Evolutionary conservation across 2,797 vertebrate genomes (phyloP), one percentile per base, ranked within the genome.

Genomic region (Enteromius paludinosus): DNA sequence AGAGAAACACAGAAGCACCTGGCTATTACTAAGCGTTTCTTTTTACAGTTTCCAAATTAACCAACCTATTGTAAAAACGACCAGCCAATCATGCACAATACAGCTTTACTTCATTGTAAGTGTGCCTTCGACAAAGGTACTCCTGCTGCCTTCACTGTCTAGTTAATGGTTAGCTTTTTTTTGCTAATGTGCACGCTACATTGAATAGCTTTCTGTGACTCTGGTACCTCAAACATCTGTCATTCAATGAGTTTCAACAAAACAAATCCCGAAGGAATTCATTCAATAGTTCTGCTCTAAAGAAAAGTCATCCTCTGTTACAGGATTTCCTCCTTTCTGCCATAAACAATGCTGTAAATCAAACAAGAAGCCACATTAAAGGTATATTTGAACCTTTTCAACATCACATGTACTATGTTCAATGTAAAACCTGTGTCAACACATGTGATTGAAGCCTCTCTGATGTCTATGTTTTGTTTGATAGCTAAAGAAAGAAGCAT

Each of bases 321-420:
- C 76, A 69, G 3, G 35, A 84, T 70, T 83, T 79, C 73, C 61
- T 52, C 52, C 81, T 49, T 83, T 84, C 43, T 74, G 25, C 49
- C n/a, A 72, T 38, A 61, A 73, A 75, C 76, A 62, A 81, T 56
- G 82, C 52, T 69, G 56, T 54, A 72, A 73, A 82, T 69, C 65
- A 83, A 84, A 86, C 43, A 18, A 45, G 62, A 56, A 77, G 71
- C 6, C 72, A 45, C 74, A 86, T 87, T 8, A 86, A 83, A 76
- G 65, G n/a, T 23, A 43, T 17, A 11, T 68, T 11, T 35, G 59
- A 17, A 35, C 38, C 45, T 52, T 61, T 66, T 69, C 20, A 25
- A 35, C 30, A 61, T 43, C 14, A 35, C 18, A 23, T 52, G 52
- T 59, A 12, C 8, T 9, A 18, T 11, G 9, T 49, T 70, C 71